Percentiles rank a stretch among this genome's conserved stretches.
phyloP scores from a whole-genome alignment of 2,797 vertebrate species.

The Schizopygopsis malacanthus region DNA sequence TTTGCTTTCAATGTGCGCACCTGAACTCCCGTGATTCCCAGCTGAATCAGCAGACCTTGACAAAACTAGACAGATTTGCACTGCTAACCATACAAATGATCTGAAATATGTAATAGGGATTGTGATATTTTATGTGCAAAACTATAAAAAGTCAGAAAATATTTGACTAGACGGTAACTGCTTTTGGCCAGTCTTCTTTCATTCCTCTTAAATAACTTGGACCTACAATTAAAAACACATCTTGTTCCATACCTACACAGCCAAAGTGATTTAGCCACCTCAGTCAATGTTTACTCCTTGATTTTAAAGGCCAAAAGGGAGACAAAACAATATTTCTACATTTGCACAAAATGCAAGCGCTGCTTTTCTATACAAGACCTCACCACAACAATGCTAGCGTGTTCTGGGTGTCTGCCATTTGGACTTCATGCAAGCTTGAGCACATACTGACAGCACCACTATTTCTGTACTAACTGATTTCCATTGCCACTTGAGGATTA shows the following conservation, averaged over 20 bases:
- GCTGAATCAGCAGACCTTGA: neutral
- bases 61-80: neutral
- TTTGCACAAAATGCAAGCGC: neutral
- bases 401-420: neutral
- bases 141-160: neutral
- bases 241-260: neutral
- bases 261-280: neutral
- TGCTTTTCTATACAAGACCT: neutral
- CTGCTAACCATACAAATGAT: neutral
- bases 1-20: neutral
- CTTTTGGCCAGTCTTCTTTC: neutral
- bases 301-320: neutral
- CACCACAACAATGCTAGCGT: neutral
- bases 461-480: constrained; percentile 1
- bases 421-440: neutral
- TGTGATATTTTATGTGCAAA: neutral
- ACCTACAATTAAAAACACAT: neutral
- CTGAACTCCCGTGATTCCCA: neutral
- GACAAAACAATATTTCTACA: neutral
- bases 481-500: neutral
- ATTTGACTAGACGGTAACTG: neutral
- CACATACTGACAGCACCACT: neutral
- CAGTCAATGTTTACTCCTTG: neutral
- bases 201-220: neutral
- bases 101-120: neutral